Conservation (phyloP, 2,797 vertebrate genomes). For the Aldrovandia affinis region DNA sequence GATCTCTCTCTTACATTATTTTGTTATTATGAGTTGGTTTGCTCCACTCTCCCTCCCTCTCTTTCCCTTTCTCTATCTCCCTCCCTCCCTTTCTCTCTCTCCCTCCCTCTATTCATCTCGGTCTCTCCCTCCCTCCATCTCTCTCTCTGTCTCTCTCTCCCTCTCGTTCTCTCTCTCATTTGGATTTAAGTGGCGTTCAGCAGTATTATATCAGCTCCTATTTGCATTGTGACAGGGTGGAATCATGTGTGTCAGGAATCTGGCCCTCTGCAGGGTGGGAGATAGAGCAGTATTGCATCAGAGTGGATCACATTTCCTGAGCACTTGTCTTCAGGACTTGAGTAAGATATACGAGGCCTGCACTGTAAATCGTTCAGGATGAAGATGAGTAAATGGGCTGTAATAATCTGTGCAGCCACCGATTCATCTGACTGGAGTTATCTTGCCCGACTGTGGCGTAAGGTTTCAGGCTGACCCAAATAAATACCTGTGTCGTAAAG, state of each 20-base stretch:
- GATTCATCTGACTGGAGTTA: too few species aligned
- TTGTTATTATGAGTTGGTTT: background rate
- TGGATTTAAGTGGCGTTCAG: too few species aligned
- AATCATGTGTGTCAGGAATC: background rate
- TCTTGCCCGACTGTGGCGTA: background rate
- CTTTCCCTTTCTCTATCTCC: background rate
- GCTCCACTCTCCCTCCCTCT: background rate
- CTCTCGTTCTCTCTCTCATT: background rate
- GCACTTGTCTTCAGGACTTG: background rate
- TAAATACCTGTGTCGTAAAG: constrained; percentile 13
- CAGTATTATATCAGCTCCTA: too few species aligned
- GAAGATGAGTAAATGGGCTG: background rate
- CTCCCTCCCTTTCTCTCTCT: background rate
- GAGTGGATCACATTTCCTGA: background rate
- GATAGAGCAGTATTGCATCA: background rate
- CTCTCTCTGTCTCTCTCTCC: background rate
- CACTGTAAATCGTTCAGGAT: background rate
- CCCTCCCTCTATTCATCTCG: too few species aligned
- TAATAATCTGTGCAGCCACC: background rate
- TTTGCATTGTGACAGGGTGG: background rate
- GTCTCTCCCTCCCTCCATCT: background rate
- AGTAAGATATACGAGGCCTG: background rate
- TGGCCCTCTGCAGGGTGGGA: background rate
- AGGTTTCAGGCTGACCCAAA: constrained; percentile 8
- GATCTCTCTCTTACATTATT: background rate